Conservation (phyloP, 2,797 vertebrate genomes). For the Neomorphus geoffroyi region DNA sequence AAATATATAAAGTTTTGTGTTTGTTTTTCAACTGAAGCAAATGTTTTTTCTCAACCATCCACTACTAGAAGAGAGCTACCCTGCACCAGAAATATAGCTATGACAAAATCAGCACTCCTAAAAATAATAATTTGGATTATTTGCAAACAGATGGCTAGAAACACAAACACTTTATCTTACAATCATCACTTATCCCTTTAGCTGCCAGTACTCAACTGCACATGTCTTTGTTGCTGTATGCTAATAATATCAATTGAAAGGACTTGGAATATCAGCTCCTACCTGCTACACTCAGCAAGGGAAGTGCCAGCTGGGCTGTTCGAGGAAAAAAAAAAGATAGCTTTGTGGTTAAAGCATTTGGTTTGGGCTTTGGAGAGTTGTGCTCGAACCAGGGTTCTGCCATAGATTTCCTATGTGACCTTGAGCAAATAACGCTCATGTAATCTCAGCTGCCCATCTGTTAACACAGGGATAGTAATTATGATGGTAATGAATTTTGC, state of each 20-base stretch:
- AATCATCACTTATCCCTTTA: slow-evolving; percentile 55
- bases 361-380: background rate
- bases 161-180: slow-evolving; percentile 39
- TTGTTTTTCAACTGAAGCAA: background rate
- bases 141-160: slow-evolving; percentile 65
- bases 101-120: slow-evolving; percentile 1
- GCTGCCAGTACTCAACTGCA: slow-evolving; percentile 23
- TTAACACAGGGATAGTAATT: background rate
- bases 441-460: slow-evolving; percentile 43
- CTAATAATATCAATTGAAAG: slow-evolving; percentile 34
- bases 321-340: background rate
- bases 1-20: background rate
- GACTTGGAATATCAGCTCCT: slow-evolving; percentile 34
- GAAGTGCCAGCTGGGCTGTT: slow-evolving; percentile 19
- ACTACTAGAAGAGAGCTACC: background rate
- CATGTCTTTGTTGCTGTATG: slow-evolving; percentile 10
- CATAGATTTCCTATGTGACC: slow-evolving; percentile 27
- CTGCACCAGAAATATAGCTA: background rate
- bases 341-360: background rate
- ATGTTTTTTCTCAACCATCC: background rate
- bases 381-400: background rate
- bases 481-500: background rate
- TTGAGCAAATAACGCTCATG: background rate
- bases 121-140: slow-evolving; percentile 55
- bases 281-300: slow-evolving; percentile 6